These are phyloP conservation scores for Anseranas semipalmata DNA, from an alignment of 2,113 vertebrate species.

Conservation along the genomic window DNA sequence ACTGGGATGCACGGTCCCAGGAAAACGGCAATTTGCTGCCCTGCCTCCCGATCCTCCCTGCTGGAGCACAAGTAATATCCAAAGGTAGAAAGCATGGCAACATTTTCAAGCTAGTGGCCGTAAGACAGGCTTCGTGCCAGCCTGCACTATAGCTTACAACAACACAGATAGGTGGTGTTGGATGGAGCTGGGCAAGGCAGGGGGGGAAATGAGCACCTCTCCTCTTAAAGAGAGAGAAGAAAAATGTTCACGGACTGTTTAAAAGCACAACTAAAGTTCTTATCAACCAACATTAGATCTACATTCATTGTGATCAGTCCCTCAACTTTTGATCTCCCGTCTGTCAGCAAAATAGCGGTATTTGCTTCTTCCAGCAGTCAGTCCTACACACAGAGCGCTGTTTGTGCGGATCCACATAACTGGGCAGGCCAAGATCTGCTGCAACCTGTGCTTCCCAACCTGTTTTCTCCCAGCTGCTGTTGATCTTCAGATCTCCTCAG, in stretches of 20 bases:
- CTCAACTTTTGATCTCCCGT: background rate
- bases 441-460: background rate
- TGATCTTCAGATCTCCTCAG: background rate
- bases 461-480: background rate
- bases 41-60: background rate
- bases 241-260: background rate
- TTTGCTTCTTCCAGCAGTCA: background rate
- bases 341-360: background rate
- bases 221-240: background rate
- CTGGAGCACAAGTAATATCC: background rate
- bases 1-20: background rate
- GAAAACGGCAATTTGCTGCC: background rate
- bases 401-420: background rate
- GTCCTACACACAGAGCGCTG: background rate
- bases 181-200: background rate
- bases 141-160: background rate
- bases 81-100: background rate
- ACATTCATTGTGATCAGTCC: background rate
- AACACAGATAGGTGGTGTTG: accelerated
- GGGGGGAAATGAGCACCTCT: background rate
- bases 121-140: background rate
- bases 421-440: background rate
- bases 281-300: background rate
- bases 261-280: background rate
- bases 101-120: accelerated